Base-by-base conservation (phyloP, 2,888 invertebrate genomes). In the Serripes groenlandicus region DNA sequence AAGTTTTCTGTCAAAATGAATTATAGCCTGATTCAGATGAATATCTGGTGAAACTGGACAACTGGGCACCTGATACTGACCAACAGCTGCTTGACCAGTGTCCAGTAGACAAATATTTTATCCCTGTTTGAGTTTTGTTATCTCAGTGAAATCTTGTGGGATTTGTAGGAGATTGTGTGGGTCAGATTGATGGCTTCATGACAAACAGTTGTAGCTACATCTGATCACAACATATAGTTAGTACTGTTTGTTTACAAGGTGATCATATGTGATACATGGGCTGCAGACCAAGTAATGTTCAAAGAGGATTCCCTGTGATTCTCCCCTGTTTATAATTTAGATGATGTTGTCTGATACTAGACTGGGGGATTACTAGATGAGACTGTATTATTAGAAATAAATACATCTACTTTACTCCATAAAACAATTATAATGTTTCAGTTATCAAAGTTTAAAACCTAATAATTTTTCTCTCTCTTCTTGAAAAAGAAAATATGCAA, bases 271-370 rank as follows among this genome's bases (percentile, higher is more conserved):
- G 78, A 78, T 78, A 35, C 68, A 35, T 37, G 37, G 60, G 73
- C 34, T 5, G 37, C 21, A 73, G 73, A 74, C 74, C 69, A 21
- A 74, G 60, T 62, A 68, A 34, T 79, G 79, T 79, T 79, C 79
- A 79, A 79, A 79, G 74, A 49, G n/a, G 35, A 26, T 52, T 34
- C 35, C 37, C 69, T 58, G 28, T 69, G 58, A 37, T 66, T 69
- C 60, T 58, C 49, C 76, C 69, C 74, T 80, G 80, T 60, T 75
- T 72, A 30, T 54, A 75, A 80, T 80, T 75, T 80, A 71, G 70
- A 62, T 69, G 56, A 75, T 80, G 35, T 68, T 52, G 60, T 58
- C 64, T 74, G 74, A 78, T 78, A 74, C 26, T 52, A 32, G 71
- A 66, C 62, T 23, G 11, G 66, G 71, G 42, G 64, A 34, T 72